Percentiles rank a stretch among this genome's conserved stretches.
Conservation (phyloP, 1,140 invertebrate genomes). For the Mizuhopecten yessoensis region DNA sequence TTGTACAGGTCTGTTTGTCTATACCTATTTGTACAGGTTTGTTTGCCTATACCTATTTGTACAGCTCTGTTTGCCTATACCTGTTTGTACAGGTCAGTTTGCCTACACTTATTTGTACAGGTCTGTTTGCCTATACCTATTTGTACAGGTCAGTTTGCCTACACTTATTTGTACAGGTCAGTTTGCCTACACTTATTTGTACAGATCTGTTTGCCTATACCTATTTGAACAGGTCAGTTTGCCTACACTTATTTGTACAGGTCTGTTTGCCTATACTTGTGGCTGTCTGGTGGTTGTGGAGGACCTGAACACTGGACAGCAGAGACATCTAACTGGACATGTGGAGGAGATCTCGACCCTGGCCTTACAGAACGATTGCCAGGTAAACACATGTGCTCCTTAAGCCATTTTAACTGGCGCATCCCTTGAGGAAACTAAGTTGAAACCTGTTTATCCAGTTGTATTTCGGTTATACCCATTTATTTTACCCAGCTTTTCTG, state of each 20-base stretch:
- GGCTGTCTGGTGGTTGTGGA: constrained; percentile 81
- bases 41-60: not conserved
- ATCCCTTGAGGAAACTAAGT: too few species aligned
- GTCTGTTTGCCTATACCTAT: not conserved
- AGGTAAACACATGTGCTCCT: constrained; percentile 69
- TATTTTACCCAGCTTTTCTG: too few species aligned
- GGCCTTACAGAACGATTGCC: constrained; percentile 81
- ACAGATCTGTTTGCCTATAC: not conserved
- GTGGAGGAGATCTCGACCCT: constrained; percentile 81
- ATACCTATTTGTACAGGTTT: not conserved
- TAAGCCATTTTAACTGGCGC: too few species aligned
- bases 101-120: not conserved
- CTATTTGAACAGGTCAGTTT: not conserved
- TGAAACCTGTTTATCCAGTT: too few species aligned
- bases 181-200: not conserved
- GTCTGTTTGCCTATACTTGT: constrained; percentile 81
- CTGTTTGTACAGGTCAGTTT: not conserved
- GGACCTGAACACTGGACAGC: constrained; percentile 79
- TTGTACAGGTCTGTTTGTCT: not conserved
- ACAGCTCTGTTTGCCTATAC: not conserved
- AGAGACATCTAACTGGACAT: constrained; percentile 81
- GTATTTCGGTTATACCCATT: too few species aligned
- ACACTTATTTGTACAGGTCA: not conserved
- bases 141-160: not conserved
- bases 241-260: constrained; percentile 66